Base-by-base conservation (phyloP, 2,797 vertebrate genomes). In the Sebastes taczanowskii region DNA sequence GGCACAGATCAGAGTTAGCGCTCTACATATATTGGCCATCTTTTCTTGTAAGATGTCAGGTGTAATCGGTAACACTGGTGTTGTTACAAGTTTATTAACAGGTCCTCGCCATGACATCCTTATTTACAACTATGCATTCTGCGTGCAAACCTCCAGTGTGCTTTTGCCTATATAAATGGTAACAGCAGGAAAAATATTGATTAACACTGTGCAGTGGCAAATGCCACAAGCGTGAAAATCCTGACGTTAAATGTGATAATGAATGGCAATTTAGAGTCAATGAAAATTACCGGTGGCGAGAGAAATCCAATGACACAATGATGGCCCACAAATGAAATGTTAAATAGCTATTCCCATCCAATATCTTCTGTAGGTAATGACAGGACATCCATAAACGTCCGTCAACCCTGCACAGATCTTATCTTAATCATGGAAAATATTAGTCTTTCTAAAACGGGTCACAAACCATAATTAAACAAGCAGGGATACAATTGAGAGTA, bases 341-440 rank as follows among this genome's bases (percentile, higher is more conserved):
- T 63, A 55, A 76, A 75, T 56, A 68, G 38, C 63, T 76, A 38
- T 74, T 87, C 71, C 71, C 38, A 77, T 62, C 35, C 4, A 72
- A 25, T 77, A 73, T 62, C 20, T 80, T 82, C 61, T 64, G 20
- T 30, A 58, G 67, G 49, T 79, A 88, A 92, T 89, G 81, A 85
- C 77, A 65, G 52, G 27, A 35, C 77, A 86, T 67, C 77, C 77
- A 88, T 77, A 84, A 78, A 90, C 49, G 78, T 85, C 81, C 71
- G 23, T 82, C 61, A 85, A 79, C 66, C 42, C 72, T 20, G 69
- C 55, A 80, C 56, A 73, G 64, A 92, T 91, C 73, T 82, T 86
- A 92, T 93, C 83, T 60, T 77, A 76, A 83, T 84, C 69, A 72
- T 58, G 80, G 53, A 82, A 89, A 86, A 91, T 89, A 91, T 89